Evolutionary conservation across 2,113 vertebrate species (phyloP), one percentile per base, ranked within the genome.

Genomic region (Pachycephala philippinensis): DNA sequence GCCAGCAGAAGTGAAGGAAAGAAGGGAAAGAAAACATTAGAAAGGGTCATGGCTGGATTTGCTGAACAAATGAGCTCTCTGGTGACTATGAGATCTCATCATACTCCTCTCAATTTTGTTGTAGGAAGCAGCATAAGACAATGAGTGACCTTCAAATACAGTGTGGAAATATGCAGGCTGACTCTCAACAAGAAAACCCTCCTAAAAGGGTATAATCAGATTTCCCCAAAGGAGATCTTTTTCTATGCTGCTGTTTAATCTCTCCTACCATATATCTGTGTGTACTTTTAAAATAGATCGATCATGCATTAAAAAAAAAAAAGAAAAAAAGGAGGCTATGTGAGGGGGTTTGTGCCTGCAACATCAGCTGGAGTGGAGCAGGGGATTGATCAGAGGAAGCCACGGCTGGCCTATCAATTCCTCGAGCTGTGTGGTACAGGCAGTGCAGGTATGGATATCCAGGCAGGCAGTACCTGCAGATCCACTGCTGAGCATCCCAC

Each of bases 51-150:
- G 93, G 84, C 94, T 97, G 92, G 93, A 97, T 97, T 97, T 97
- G 96, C 92, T 97, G 96, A 96, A 96, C 97, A 97, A 97, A 97
- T 97, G 96, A 97, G 96, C 92, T 97, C 97, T 97, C 96, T 92
- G 89, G 96, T 97, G 95, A 81, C 93, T 90, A 33, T 42, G 71
- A 97, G 93, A 97, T 96, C 89, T 97, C 97, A 97, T 96, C 97
- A 96, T 86, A 84, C 76, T 90, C 78, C 79, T 95, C 95, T 95
- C 90, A 85, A 42, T 96, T 97, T 96, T 97, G 84, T 91, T 97
- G 95, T 95, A 97, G 93, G 91, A 97, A 97, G 84, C 88, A 71
- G 90, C 42, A 76, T 95, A 97, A 97, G 96, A 96, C 95, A 95
- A 97, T 91, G 89, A 89, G 61, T 97, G 97, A 97, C 97, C 96